A percentile compares a stretch with the other conserved stretches of the same genome.
phyloP scores from a whole-genome alignment of 2,113 vertebrate genomes.

The Mesitornis unicolor region DNA sequence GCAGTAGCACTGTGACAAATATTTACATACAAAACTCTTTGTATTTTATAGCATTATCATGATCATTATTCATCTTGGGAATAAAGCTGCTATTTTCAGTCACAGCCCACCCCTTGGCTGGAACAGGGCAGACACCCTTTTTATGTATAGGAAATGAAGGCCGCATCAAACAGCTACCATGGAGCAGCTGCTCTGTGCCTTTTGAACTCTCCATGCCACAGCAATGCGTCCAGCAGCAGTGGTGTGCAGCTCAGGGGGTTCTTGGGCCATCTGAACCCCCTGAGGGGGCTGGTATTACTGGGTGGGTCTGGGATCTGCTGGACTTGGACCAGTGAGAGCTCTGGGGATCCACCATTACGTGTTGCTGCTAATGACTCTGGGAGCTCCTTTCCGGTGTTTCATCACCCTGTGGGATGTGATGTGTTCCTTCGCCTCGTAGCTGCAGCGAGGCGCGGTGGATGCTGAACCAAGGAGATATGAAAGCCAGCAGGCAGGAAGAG shows the following conservation, averaged over 20 bases:
- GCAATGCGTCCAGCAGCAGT: background rate
- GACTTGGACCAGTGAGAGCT: background rate
- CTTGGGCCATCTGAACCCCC: background rate
- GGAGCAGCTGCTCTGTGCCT: background rate
- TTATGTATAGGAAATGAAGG: background rate
- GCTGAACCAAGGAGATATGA: background rate
- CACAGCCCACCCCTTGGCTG: background rate
- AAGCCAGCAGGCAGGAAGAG: background rate
- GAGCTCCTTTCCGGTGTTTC: background rate
- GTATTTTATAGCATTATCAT: background rate
- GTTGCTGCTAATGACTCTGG: background rate
- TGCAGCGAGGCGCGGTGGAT: accelerated
- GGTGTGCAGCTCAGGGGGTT: background rate
- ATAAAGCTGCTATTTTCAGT: background rate
- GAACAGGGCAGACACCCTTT: background rate
- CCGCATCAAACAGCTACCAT: background rate
- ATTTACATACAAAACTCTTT: background rate
- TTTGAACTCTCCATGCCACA: background rate
- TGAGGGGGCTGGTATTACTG: background rate
- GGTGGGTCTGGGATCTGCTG: background rate
- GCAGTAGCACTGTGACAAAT: background rate
- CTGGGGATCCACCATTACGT: background rate
- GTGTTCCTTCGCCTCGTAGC: background rate
- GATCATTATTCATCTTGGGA: background rate
- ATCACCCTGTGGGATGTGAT: background rate